phyloP scores from a whole-genome alignment of 2,797 vertebrate species.

The Scleropages formosus region DNA sequence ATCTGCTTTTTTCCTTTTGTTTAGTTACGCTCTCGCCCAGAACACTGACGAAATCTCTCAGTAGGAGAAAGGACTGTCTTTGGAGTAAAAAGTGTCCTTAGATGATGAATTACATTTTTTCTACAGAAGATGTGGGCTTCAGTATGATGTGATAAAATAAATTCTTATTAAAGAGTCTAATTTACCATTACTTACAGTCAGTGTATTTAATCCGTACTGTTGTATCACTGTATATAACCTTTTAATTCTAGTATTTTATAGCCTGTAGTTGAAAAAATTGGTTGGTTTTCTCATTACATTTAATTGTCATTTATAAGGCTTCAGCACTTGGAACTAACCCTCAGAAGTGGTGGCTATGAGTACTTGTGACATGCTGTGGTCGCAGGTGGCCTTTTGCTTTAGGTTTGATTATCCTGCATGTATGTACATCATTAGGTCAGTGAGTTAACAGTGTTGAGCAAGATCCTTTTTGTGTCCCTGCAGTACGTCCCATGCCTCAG shows the following conservation, averaged over 20 bases:
- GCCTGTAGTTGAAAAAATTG: conserved; percentile 6
- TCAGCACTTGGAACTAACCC: too few relatives aligned
- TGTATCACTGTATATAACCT: conserved; percentile 8
- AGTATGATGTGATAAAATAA: not conserved
- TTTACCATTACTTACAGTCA: not conserved
- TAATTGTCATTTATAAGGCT: too few relatives aligned
- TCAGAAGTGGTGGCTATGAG: too few relatives aligned
- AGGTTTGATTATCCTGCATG: too few relatives aligned
- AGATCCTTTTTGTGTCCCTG: not conserved
- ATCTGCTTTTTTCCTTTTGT: conserved; percentile 15
- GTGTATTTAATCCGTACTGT: not conserved
- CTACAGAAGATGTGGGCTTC: not conserved
- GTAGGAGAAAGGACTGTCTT: not conserved
- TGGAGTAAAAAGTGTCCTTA: not conserved
- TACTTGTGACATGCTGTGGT: too few relatives aligned
- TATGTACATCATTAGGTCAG: too few relatives aligned
- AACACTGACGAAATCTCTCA: not conserved
- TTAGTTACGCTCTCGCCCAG: not conserved
- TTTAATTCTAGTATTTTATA: conserved; percentile 18
- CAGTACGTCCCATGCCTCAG: not conserved
- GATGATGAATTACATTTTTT: not conserved
- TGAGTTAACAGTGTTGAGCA: not conserved
- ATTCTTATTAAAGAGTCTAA: too few relatives aligned
- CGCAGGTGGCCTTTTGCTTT: not conserved
- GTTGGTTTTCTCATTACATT: conserved; percentile 22